Base-by-base conservation (phyloP, 2,888 invertebrate species). In the Dynastes grantii region DNA sequence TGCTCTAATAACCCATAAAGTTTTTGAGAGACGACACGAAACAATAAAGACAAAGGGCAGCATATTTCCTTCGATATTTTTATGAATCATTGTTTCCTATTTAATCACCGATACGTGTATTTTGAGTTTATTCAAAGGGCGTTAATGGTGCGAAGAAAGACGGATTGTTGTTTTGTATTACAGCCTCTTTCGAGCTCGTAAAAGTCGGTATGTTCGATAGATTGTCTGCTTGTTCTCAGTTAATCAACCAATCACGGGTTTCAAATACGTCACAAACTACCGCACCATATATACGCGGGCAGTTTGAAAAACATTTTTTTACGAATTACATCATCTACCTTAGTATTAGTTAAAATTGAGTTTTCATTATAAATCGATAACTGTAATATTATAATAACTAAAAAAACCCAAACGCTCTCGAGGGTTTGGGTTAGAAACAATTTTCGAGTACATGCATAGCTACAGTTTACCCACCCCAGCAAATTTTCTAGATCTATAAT, bases 191-290 rank as follows among this genome's bases (percentile, higher is more conserved):
- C 49, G 51, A 64, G 78, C 58, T 73, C 73, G 51, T 78, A 73
- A 78, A 71, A 78, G 49, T 40, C 73, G 73, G 78, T 64, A 78
- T 73, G 73, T 64, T 64, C 55, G 64, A 64, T 73, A 55, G 78
- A 78, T 64, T 37, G 32, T 32, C 51, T 49, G 78, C 78, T 78
- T 78, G 78, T 78, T 78, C 73, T 78, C 78, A 78, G 78, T 78
- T 78, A 78, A 73, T 78, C 78, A 78, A 78, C 51, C 78, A 78
- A 73, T 78, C 78, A 37, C 55, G 64, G 73, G 71, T 73, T 76
- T 73, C 64, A 73, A 71, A 64, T 53, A 73, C 78, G 53, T 64
- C 64, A 78, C 78, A 78, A 73, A 64, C 71, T 73, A 64, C 78
- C 51, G 73, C 64, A 65, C 65, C 64, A 73, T 73, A 73, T 73